Evolutionary conservation across 2,113 vertebrate genomes (phyloP), one percentile per base, ranked within the genome.

Genomic region (Bubo blakistoni): DNA sequence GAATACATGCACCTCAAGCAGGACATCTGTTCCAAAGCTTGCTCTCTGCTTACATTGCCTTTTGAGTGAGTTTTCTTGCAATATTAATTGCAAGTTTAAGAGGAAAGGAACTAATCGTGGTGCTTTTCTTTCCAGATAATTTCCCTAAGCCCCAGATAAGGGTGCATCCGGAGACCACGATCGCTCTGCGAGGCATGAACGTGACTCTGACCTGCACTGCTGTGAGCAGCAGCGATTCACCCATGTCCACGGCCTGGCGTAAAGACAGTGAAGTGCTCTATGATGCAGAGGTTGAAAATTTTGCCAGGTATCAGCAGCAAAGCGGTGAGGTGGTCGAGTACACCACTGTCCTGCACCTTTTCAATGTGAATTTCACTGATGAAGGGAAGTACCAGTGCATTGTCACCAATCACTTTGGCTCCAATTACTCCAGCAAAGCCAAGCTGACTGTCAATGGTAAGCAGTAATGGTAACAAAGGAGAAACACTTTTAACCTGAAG

Each of bases 371-470:
- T 78, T 98, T 98, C 97, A 98, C 98, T 8, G 98, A 98, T 58
- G 98, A 98, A 93, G 98, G 98, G 27, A 98, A 95, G 90, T 98
- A 98, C 11, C 98, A 98, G 92, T 98, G 98, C 82, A 98, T 98
- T 4, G 97, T 98, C 90, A 98, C 98, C 86, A 98, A 98, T 92
- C 97, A 98, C 91, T 98, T 98, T 49, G 98, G 98, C 66, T 98
- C 98, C 73, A 98, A 98, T 96, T 98, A 98, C 63, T 98, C 98
- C 87, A 95, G 96, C 86, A 98, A 98, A 97, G 98, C 98, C 95
- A 98, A 97, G 94, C 96, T 98, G 93, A 98, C 98, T n/a, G 98
- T 98, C 51, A 98, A 98, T 94, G 98, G 98, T 98, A 98, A 98
- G 98, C 63, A 82, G 22, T 58, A 32, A 24, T 30, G 34, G 13